These are phyloP conservation scores for Sepioteuthis lessoniana DNA, from an alignment of 2,888 invertebrate species.

Conservation along the genomic window DNA sequence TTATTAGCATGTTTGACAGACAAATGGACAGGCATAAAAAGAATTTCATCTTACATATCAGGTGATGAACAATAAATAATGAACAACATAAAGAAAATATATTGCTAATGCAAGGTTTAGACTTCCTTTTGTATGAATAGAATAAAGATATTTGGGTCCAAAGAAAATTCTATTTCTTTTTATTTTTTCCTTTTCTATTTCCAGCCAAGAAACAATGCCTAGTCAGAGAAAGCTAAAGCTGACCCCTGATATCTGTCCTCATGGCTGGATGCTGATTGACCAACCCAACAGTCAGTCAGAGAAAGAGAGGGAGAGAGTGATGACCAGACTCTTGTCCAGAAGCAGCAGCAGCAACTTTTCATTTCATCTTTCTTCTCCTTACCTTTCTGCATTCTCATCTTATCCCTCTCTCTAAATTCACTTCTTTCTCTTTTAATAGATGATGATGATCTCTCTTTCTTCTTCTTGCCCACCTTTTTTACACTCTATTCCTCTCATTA, in stretches of 20 bases:
- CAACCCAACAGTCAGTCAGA: not conserved
- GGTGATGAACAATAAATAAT: not conserved
- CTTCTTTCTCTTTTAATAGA: not conserved
- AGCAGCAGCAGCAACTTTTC: not conserved
- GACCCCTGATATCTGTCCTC: not conserved
- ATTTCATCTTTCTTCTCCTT: not conserved
- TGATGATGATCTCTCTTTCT: too few relatives aligned
- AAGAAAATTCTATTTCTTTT: not conserved
- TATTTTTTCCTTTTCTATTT: not conserved
- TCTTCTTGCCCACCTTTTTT: too few relatives aligned
- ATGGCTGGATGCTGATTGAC: conserved; percentile 18
- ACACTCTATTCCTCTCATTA: too few relatives aligned
- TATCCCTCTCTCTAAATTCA: not conserved
- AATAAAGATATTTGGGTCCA: not conserved
- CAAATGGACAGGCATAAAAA: not conserved
- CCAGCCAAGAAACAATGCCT: not conserved
- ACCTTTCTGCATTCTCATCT: not conserved
- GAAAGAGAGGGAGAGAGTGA: not conserved
- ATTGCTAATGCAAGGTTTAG: not conserved
- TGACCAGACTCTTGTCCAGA: not conserved
- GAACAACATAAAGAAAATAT: not conserved
- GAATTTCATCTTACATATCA: not conserved
- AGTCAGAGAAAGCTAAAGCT: not conserved
- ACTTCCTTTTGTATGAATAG: not conserved
- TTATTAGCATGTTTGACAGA: not conserved